phyloP scores from a whole-genome alignment of 2,888 invertebrate species.

The Hoplodrina blanda region DNA sequence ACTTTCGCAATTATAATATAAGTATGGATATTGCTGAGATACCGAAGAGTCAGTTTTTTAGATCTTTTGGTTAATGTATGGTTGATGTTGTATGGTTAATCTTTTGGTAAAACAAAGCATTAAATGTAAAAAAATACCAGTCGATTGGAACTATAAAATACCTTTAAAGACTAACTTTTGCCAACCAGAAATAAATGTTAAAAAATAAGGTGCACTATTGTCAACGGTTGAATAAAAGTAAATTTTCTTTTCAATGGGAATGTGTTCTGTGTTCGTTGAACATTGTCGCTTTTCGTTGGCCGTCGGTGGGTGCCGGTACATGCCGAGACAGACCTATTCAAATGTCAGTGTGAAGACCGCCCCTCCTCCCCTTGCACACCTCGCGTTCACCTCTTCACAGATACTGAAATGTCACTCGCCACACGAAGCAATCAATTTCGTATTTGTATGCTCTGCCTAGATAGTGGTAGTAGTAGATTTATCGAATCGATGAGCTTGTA shows the following conservation, averaged over 20 bases:
- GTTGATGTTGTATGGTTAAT: no score
- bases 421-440: slow-evolving; percentile 90
- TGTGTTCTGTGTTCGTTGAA: slow-evolving; percentile 85
- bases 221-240: slow-evolving; percentile 83
- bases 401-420: slow-evolving; percentile 89
- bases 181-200: slow-evolving; percentile 67
- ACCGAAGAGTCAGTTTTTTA: slow-evolving; percentile 51
- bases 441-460: slow-evolving; percentile 87
- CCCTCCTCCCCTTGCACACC: slow-evolving; percentile 68
- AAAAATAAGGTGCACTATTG: slow-evolving; percentile 82
- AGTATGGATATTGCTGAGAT: slow-evolving; percentile 27
- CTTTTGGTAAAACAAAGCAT: slow-evolving; percentile 38
- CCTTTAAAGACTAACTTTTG: slow-evolving; percentile 42
- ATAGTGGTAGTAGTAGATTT: slow-evolving; percentile 86
- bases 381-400: slow-evolving; percentile 72
- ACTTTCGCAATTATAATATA: no score
- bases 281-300: slow-evolving; percentile 89
- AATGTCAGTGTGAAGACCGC: slow-evolving; percentile 87
- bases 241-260: slow-evolving; percentile 88
- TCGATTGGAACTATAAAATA: slow-evolving; percentile 21
- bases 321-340: slow-evolving; percentile 89
- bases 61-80: slow-evolving; percentile 26
- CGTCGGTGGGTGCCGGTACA: slow-evolving; percentile 88
- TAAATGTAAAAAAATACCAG: slow-evolving; percentile 16
- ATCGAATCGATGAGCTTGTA: slow-evolving; percentile 78